Evolutionary conservation across 2,797 vertebrate genomes (phyloP).

Genomic region (Phrynocephalus guinanensis): DNA sequence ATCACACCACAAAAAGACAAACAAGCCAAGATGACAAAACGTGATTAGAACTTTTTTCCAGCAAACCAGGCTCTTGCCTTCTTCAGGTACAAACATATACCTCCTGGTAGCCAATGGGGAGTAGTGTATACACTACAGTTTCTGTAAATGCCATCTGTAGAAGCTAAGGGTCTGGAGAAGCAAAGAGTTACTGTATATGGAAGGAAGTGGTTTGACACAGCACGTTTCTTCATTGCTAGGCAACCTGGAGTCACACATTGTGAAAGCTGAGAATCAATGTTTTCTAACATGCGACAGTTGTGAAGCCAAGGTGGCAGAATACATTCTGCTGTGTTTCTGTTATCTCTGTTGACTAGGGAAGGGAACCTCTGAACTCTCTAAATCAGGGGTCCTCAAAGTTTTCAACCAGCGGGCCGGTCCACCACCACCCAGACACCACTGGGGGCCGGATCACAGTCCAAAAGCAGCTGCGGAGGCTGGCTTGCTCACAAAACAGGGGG

Average conservation of each 20-base stretch:
- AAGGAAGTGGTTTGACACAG: neutral
- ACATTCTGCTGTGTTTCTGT: neutral
- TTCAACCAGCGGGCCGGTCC: too few species aligned
- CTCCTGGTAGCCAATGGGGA: neutral
- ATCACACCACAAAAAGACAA: neutral
- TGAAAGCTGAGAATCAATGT: constrained; percentile 30
- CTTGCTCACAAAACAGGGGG: too few species aligned
- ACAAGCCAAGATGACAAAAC: neutral
- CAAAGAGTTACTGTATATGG: neutral
- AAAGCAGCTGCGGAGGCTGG: too few species aligned
- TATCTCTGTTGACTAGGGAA: neutral
- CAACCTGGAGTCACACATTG: neutral
- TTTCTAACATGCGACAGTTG: constrained; percentile 22
- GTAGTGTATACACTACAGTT: neutral
- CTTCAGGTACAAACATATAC: neutral
- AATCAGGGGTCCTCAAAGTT: too few species aligned
- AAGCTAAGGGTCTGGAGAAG: neutral
- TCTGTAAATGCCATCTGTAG: neutral
- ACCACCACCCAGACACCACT: too few species aligned
- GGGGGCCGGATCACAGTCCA: too few species aligned
- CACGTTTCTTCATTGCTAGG: constrained; percentile 14
- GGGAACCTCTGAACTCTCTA: neutral
- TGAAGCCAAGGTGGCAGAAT: constrained; percentile 18
- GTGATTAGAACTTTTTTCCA: neutral
- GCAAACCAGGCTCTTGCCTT: neutral